These are phyloP conservation scores for Synergus gifuensis DNA, from an alignment of 2,888 invertebrate genomes.

Conservation along the genomic window DNA sequence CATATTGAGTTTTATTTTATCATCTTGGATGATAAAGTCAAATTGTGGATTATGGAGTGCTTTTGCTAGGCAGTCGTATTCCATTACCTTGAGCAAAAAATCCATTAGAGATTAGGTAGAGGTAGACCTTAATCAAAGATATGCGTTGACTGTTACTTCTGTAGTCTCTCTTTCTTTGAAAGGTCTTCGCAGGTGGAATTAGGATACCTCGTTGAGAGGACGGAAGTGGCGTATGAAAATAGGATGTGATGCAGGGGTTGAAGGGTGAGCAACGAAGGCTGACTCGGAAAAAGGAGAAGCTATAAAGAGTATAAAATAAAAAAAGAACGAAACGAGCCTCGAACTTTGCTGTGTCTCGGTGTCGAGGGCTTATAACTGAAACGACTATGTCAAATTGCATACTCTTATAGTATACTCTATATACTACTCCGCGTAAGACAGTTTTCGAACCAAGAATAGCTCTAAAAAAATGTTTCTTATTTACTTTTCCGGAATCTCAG, in stretches of 20 bases:
- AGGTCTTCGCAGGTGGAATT: slow-evolving; percentile 35
- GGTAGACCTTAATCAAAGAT: neutral
- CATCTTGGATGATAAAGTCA: neutral
- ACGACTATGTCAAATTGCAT: slow-evolving; percentile 42
- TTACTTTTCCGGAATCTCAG: neutral
- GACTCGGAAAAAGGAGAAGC: slow-evolving; percentile 31
- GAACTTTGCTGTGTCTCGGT: slow-evolving; percentile 38
- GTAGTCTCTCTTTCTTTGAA: slow-evolving; percentile 15
- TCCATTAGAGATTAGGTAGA: slow-evolving; percentile 22
- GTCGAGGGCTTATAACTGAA: slow-evolving; percentile 38
- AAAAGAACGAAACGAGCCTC: slow-evolving; percentile 23
- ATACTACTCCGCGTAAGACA: slow-evolving; percentile 4
- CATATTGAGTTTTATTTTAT: neutral
- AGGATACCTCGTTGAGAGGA: slow-evolving; percentile 34
- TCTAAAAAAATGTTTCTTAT: slow-evolving; percentile 15
- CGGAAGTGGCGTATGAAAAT: slow-evolving; percentile 39
- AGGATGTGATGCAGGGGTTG: slow-evolving; percentile 34
- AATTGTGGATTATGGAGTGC: neutral
- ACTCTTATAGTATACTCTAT: slow-evolving; percentile 1
- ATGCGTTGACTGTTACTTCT: slow-evolving; percentile 2
- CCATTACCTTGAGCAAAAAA: neutral
- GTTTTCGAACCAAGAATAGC: slow-evolving; percentile 22
- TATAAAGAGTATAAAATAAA: slow-evolving; percentile 37
- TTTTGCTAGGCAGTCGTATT: neutral
- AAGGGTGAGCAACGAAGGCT: slow-evolving; percentile 31